phyloP scores from a whole-genome alignment of 2,888 invertebrate genomes.

The Nephrotoma appendiculata region DNA sequence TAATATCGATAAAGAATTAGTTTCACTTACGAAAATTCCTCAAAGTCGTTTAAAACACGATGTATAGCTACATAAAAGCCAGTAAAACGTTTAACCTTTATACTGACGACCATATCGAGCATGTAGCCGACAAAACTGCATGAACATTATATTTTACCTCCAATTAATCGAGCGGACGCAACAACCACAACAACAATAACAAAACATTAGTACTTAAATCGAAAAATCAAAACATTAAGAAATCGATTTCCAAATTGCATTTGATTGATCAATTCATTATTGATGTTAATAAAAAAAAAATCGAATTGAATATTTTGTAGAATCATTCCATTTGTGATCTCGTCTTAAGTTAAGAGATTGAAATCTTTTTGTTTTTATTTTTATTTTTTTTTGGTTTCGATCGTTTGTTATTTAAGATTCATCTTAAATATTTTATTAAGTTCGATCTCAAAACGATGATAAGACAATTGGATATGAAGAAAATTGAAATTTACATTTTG shows the following conservation, averaged over 20 bases:
- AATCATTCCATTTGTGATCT: neutral
- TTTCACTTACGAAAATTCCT: neutral
- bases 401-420: neutral
- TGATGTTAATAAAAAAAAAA: neutral
- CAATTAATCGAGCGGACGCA: neutral
- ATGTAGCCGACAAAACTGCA: neutral
- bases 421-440: neutral
- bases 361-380: neutral
- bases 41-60: neutral
- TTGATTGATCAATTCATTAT: neutral
- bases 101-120: neutral
- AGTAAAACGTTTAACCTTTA: neutral
- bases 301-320: neutral
- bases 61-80: neutral
- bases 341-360: neutral
- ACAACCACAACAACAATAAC: neutral
- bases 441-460: neutral
- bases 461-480: neutral
- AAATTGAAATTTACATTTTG: neutral
- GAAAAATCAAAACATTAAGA: neutral
- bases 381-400: neutral
- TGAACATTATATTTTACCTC: neutral
- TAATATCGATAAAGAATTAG: too few relatives aligned
- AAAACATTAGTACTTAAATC: neutral
- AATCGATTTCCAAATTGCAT: neutral